Conservation (phyloP, 2,888 invertebrate genomes). For the Standfussiana lucernea region DNA sequence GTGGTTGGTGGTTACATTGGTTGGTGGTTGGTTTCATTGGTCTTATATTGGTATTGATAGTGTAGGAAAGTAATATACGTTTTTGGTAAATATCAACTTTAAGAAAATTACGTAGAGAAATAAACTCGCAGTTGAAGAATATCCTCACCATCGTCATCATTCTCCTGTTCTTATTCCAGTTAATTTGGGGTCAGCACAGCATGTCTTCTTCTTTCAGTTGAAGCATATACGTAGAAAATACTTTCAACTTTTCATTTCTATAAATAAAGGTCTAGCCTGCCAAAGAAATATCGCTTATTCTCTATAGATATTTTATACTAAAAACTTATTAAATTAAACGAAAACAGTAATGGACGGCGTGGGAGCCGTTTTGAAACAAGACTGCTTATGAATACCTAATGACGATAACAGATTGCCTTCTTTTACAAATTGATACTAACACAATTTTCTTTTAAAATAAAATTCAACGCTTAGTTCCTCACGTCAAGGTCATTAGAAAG, state of each 20-base stretch:
- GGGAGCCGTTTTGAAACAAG: conserved; percentile 43
- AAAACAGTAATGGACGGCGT: conserved; percentile 38
- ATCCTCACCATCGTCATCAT: not conserved
- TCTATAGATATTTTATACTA: conserved; percentile 18
- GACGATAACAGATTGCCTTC: conserved; percentile 32
- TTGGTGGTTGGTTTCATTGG: no score
- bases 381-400: conserved; percentile 47
- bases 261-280: not conserved
- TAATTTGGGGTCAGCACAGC: not conserved
- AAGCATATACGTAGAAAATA: not conserved
- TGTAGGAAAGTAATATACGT: no score
- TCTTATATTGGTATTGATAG: no score
- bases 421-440: conserved; percentile 45
- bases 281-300: conserved; percentile 12
- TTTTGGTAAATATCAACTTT: not conserved
- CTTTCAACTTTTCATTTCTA: not conserved
- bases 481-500: not conserved
- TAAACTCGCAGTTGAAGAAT: not conserved
- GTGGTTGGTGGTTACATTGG: no score
- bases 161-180: not conserved
- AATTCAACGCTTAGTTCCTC: conserved; percentile 4
- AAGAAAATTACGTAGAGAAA: not conserved
- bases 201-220: not conserved
- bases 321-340: conserved; percentile 49
- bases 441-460: conserved; percentile 26